Evolutionary conservation across 2,888 invertebrate species (phyloP), one percentile per base, ranked within the genome.

Genomic region (Tyria jacobaeae): DNA sequence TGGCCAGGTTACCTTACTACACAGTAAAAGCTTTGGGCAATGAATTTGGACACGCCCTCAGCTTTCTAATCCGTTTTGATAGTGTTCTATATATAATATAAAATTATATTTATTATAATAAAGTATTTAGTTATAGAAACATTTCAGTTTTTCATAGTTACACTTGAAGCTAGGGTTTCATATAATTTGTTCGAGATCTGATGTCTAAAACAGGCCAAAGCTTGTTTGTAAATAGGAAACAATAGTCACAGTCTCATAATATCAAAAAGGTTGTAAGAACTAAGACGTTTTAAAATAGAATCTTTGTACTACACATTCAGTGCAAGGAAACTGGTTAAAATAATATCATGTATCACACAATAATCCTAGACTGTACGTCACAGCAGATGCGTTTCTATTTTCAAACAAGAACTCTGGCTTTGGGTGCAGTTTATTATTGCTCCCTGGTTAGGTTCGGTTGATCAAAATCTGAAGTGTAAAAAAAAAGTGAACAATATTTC

Each of bases 31-130:
- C n/a, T 14, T 50, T 53, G 49, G 57, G 25, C 61, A 65, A 63
- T 57, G 17, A 4, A 44, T 66, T 48, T 39, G 60, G 34, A 34
- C 63, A 64, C 70, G 64, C 62, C 58, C 64, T 52, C 48, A 37
- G 12, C 21, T 4, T 44, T 41, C 17, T 15, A 53, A 56, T 27
- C 57, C 58, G 53, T 51, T 60, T 60, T 60, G 39, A 49, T 34
- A 34, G 50, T 17, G 17, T 31, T 50, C 31, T 14, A 51, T 34
- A 51, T 7, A 21, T 34, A 34, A 12, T 21, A 21, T 12, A 17
- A 1, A 17, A 0, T 31, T n/a, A 27, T 24, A 41, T n/a, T n/a
- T n/a, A n/a, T n/a, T n/a, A n/a, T n/a, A n/a, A n/a, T n/a, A n/a
- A n/a, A n/a, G n/a, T n/a, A n/a, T n/a, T n/a, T n/a, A n/a, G n/a